Conservation (phyloP, 2,113 vertebrate genomes). For the Mus pahari region DNA sequence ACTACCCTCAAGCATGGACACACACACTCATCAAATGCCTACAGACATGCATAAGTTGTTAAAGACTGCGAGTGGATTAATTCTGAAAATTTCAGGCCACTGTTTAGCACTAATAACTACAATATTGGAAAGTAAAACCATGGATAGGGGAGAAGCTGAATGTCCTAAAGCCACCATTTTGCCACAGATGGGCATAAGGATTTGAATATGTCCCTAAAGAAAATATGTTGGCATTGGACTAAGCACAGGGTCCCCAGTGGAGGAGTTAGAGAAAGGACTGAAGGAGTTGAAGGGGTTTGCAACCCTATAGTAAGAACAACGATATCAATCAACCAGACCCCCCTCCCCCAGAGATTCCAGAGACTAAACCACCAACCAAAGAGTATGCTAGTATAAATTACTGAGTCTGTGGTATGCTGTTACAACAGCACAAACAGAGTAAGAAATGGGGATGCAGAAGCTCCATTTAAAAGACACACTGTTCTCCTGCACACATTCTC, state of each 20-base stretch:
- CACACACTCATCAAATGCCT: neutral
- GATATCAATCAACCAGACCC: too few relatives aligned
- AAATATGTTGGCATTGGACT: neutral
- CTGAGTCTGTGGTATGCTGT: neutral
- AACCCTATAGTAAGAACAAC: too few relatives aligned
- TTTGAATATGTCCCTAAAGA: neutral
- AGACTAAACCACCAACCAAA: too few relatives aligned
- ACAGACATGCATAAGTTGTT: neutral
- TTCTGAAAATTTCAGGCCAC: neutral
- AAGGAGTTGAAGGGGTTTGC: too few relatives aligned
- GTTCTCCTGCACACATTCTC: neutral
- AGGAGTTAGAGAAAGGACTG: too few relatives aligned
- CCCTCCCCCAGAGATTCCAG: too few relatives aligned
- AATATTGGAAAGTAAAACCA: neutral
- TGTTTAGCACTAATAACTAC: neutral
- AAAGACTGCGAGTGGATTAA: neutral
- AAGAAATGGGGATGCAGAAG: neutral
- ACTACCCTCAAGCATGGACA: neutral
- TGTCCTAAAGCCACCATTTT: neutral
- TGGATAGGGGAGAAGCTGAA: neutral
- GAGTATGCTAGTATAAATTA: neutral
- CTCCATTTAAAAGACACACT: accelerated
- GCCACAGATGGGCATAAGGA: neutral
- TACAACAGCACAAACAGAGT: neutral
- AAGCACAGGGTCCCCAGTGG: too few relatives aligned